Percentiles rank a stretch among this genome's conserved stretches.
Conservation (phyloP, 2,113 vertebrate genomes). For the Cyanoramphus novaezelandiae region DNA sequence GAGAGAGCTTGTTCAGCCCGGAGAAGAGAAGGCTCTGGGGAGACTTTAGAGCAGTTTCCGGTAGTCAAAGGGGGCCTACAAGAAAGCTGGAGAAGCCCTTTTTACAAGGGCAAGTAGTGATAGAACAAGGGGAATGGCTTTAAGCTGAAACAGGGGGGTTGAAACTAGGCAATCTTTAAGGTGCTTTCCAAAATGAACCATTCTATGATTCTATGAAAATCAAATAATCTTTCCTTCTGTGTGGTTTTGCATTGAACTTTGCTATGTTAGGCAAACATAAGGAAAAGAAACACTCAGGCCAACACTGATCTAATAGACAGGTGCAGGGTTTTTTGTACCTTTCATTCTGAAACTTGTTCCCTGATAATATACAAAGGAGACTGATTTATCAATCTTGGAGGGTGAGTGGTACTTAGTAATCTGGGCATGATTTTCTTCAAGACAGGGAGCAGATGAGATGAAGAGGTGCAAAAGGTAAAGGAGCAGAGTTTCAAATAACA, state of each 20-base stretch:
- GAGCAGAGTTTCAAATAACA: neutral
- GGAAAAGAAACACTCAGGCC: neutral
- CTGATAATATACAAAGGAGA: neutral
- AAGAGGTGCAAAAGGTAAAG: neutral
- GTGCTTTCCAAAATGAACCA: neutral
- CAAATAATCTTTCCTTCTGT: neutral
- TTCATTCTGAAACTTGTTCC: neutral
- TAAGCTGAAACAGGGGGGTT: neutral
- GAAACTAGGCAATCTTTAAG: neutral
- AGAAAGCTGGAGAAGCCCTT: neutral
- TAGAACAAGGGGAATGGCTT: neutral
- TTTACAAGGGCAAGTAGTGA: neutral
- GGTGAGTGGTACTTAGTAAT: neutral
- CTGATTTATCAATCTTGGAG: neutral
- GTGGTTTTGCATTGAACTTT: neutral
- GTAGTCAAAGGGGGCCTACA: neutral
- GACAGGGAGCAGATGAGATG: neutral
- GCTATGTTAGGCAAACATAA: neutral
- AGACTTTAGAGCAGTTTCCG: neutral
- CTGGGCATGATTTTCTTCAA: neutral
- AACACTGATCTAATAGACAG: neutral
- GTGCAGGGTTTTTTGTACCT: rapidly evolving
- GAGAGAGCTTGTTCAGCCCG: neutral
- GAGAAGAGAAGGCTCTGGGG: neutral
- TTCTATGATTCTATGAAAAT: neutral